These are phyloP conservation scores for Caenorhabditis briggsae DNA, from an alignment of 1,140 invertebrate species.

Conservation along the genomic window DNA sequence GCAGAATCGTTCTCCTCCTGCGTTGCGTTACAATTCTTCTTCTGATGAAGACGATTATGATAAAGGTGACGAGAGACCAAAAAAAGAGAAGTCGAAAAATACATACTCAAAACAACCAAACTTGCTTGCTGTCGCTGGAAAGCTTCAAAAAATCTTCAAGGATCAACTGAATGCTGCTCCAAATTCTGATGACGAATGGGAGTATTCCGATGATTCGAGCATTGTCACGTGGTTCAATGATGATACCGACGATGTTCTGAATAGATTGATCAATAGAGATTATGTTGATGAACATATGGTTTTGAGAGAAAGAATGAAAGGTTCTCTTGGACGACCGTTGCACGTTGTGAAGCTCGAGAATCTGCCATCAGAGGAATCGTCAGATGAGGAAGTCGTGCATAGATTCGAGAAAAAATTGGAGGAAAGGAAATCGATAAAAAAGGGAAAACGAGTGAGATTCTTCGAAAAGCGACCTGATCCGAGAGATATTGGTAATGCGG, in stretches of 20 bases:
- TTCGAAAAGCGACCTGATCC: neutral
- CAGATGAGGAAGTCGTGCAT: neutral
- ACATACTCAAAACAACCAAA: neutral
- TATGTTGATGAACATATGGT: slow-evolving; percentile 19
- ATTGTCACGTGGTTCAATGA: slow-evolving; percentile 18
- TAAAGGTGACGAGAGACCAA: neutral
- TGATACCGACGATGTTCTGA: slow-evolving; percentile 8
- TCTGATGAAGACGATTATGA: slow-evolving; percentile 26
- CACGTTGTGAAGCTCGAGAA: neutral
- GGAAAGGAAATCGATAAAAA: neutral
- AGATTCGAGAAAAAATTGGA: neutral
- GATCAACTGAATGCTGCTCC: neutral
- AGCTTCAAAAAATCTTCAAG: neutral
- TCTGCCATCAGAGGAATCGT: neutral
- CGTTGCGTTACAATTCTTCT: slow-evolving; percentile 12
- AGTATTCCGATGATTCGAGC: slow-evolving; percentile 28
- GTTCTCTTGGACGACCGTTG: neutral
- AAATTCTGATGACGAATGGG: slow-evolving; percentile 6
- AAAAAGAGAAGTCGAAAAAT: neutral
- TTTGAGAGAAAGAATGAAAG: neutral
- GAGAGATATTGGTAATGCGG: neutral
- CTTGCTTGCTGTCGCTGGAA: slow-evolving; percentile 8
- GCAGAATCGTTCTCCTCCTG: neutral
- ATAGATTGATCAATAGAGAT: slow-evolving; percentile 6
- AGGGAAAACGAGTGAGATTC: neutral